phyloP scores from a whole-genome alignment of 2,888 invertebrate genomes.

The Caenorhabditis sp. region DNA sequence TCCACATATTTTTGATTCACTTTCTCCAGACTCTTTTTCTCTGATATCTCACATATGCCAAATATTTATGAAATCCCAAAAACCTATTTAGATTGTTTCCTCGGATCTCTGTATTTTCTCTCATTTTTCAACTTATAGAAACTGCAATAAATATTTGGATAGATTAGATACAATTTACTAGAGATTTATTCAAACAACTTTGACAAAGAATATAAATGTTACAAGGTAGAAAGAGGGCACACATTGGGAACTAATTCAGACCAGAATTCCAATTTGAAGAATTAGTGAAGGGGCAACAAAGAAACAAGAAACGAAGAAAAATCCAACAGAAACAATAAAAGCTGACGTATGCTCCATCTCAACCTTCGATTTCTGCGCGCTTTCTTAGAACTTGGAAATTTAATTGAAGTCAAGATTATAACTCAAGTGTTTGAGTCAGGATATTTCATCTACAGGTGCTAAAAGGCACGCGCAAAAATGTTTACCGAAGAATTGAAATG shows the following conservation, averaged over 20 bases:
- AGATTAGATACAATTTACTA: constrained; percentile 3
- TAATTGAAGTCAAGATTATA: no score
- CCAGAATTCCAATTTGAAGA: not conserved
- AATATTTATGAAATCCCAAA: constrained; percentile 19
- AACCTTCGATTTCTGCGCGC: no score
- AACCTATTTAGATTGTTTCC: not conserved
- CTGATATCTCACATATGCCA: constrained; percentile 52
- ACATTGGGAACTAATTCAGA: no score
- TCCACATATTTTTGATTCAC: constrained; percentile 61
- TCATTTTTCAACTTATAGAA: not conserved
- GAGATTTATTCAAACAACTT: not conserved
- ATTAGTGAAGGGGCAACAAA: not conserved
- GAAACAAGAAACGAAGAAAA: not conserved
- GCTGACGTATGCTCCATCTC: no score
- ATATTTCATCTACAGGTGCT: no score
- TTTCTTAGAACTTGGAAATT: no score
- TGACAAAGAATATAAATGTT: not conserved
- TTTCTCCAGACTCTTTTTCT: constrained; percentile 22
- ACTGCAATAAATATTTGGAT: constrained; percentile 40
- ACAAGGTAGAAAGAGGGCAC: not conserved
- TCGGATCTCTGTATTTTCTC: constrained; percentile 16
- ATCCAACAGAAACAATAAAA: not conserved
- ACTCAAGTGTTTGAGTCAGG: no score
- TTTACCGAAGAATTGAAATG: no score
- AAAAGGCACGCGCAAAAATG: no score